Evolutionary conservation across 2,888 invertebrate genomes (phyloP), one percentile per base, ranked within the genome.

Genomic region (Oscheius myriophilus): DNA sequence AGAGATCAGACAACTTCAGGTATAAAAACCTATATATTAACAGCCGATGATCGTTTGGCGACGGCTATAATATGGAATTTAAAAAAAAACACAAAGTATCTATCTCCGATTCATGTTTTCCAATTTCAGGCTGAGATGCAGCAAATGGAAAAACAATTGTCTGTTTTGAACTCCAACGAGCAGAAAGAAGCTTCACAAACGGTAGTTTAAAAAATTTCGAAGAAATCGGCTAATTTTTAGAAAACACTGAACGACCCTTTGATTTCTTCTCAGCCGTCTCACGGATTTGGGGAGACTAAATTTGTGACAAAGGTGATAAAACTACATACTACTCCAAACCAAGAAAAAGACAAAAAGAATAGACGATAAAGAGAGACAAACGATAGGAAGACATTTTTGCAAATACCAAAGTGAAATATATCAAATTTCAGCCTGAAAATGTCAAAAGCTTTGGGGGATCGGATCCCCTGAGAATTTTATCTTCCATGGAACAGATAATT

Each of bases 1-100:
- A 39, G 63, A 63, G 52, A 49, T 63, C 23, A 39, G 41, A 23
- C 52, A 63, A n/a, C 53, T 63, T 0, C 63, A 63, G 46, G 46
- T 46, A 43, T 9, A 43, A 43, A 12, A 43, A 14, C 9, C 14
- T 43, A 12, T 9, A n/a, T n/a, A n/a, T n/a, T n/a, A n/a, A n/a
- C n/a, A n/a, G n/a, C n/a, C n/a, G n/a, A n/a, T n/a, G n/a, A n/a
- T n/a, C n/a, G n/a, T n/a, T n/a, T n/a, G n/a, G n/a, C n/a, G n/a
- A n/a, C n/a, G n/a, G n/a, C n/a, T n/a, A n/a, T n/a, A n/a, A n/a
- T n/a, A n/a, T n/a, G n/a, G n/a, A n/a, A n/a, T n/a, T n/a, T n/a
- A n/a, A n/a, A n/a, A n/a, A n/a, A n/a, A n/a, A n/a, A n/a, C n/a
- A n/a, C n/a, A n/a, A n/a, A n/a, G n/a, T n/a, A n/a, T n/a, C n/a